Conservation (phyloP, 1,140 invertebrate genomes). For the Cherax destructor region DNA sequence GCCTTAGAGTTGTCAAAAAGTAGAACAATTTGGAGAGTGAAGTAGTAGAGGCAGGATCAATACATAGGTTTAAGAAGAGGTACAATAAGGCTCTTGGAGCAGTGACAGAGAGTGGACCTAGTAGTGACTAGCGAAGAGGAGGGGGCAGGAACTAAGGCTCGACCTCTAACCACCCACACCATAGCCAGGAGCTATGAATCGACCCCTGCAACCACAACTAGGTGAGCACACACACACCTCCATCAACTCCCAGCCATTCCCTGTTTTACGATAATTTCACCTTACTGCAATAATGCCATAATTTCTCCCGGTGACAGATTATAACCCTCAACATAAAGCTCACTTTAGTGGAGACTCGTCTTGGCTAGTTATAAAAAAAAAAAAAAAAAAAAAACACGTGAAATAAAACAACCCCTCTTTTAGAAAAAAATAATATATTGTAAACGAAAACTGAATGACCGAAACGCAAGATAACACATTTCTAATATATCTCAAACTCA, state of each 20-base stretch:
- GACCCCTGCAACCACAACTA: too few relatives aligned
- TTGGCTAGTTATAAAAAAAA: neutral
- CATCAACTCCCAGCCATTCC: conserved; percentile 7
- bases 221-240: neutral
- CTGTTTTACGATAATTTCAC: conserved; percentile 38
- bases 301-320: conserved; percentile 38
- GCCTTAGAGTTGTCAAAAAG: too few relatives aligned
- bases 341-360: neutral
- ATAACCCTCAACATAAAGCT: neutral
- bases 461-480: neutral
- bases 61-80: too few relatives aligned
- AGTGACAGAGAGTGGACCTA: too few relatives aligned
- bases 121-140: too few relatives aligned
- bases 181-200: too few relatives aligned
- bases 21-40: too few relatives aligned
- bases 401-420: conserved; percentile 1
- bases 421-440: neutral
- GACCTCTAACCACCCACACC: too few relatives aligned
- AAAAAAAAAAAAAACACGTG: too few relatives aligned
- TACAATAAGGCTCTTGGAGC: too few relatives aligned
- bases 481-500: conserved; percentile 22
- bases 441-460: conserved; percentile 10
- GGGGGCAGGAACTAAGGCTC: too few relatives aligned
- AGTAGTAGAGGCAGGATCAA: too few relatives aligned
- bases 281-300: conserved; percentile 34